Conservation (phyloP, 2,797 vertebrate genomes). For the Pelodytes ibericus region DNA sequence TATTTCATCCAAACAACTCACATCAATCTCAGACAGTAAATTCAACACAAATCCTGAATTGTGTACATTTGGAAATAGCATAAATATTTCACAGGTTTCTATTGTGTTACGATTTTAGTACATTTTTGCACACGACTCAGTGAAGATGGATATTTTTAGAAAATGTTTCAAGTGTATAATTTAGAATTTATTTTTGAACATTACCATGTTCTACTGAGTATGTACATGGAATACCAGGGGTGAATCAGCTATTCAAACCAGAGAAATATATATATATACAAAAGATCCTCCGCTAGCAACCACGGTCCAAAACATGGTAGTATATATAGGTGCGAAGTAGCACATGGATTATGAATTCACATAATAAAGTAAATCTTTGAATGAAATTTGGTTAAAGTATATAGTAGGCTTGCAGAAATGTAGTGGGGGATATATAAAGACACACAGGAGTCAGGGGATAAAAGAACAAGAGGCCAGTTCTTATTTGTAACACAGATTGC, state of each 20-base stretch:
- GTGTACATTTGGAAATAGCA: background rate
- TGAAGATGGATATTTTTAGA: constrained; percentile 18
- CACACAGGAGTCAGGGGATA: too few species aligned
- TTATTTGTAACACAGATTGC: too few species aligned
- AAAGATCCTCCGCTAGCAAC: background rate
- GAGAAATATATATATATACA: constrained; percentile 54
- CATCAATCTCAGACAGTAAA: background rate
- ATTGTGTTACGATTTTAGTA: background rate
- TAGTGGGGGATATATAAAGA: too few species aligned
- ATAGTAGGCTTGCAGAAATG: too few species aligned
- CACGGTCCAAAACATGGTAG: constrained; percentile 1
- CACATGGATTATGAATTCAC: constrained; percentile 1
- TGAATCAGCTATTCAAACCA: constrained; percentile 25
- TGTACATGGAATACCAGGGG: constrained; percentile 7
- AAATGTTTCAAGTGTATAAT: background rate
- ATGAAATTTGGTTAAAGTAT: constrained; percentile 2
- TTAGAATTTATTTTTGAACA: constrained; percentile 20
- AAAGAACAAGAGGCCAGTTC: too few species aligned
- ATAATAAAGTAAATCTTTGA: constrained; percentile 6
- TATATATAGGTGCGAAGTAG: background rate
- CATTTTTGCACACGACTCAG: background rate
- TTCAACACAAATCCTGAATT: background rate
- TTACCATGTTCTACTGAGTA: constrained; percentile 8
- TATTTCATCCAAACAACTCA: background rate
- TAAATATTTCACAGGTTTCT: background rate